phyloP scores from a whole-genome alignment of 2,888 invertebrate genomes.

The Galerucella calmariensis region DNA sequence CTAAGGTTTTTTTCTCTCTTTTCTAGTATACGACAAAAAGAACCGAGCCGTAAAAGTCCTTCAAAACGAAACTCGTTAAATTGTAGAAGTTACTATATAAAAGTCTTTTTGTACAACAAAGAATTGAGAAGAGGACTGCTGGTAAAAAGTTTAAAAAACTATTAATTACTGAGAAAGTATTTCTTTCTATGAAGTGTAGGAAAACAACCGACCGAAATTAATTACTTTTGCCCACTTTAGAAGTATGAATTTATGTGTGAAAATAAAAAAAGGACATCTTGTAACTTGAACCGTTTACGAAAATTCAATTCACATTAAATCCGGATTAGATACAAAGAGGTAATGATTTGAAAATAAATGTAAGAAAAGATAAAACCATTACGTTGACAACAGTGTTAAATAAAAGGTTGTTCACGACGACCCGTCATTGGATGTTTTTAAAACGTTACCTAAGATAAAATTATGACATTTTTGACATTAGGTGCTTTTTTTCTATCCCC shows the following conservation, averaged over 20 bases:
- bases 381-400: no score
- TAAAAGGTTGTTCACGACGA: no score
- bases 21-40: background rate
- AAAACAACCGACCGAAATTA: background rate
- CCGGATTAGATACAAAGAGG: background rate
- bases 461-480: no score
- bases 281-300: background rate
- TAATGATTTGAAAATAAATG: background rate
- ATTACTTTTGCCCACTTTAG: background rate
- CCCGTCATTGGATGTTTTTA: no score
- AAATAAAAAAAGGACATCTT: background rate
- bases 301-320: background rate
- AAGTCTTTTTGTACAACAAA: background rate
- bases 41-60: background rate
- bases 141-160: background rate
- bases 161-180: background rate
- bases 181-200: background rate
- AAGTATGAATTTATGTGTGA: background rate
- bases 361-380: no score
- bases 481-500: no score
- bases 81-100: background rate
- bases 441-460: no score
- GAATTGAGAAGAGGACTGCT: background rate
- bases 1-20: background rate
- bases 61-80: background rate